These are phyloP conservation scores for Pyrgus malvae DNA, from an alignment of 2,888 invertebrate genomes.

Conservation along the genomic window DNA sequence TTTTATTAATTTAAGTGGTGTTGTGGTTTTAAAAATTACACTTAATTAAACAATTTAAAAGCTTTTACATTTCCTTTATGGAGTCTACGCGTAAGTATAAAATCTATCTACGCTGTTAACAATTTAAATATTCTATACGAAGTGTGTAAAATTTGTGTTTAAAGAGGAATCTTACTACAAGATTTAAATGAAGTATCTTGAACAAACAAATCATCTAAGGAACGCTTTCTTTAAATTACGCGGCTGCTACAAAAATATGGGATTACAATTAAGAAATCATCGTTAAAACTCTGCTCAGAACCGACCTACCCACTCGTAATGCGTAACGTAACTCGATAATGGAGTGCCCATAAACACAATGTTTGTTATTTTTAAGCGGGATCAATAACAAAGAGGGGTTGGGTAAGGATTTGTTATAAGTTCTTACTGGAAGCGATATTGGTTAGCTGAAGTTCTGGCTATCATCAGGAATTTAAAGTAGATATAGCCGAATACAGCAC, in stretches of 20 bases:
- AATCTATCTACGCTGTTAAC: too few relatives aligned
- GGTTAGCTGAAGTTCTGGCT: background rate
- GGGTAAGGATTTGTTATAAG: conserved; percentile 23
- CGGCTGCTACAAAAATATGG: conserved; percentile 3
- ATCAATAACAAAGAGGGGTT: conserved; percentile 60
- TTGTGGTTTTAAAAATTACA: background rate
- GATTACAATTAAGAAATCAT: conserved; percentile 21
- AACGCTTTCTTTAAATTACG: background rate
- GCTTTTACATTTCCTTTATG: too few relatives aligned
- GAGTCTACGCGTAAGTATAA: too few relatives aligned
- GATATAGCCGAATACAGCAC: too few relatives aligned
- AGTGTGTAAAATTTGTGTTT: too few relatives aligned
- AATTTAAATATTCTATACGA: too few relatives aligned
- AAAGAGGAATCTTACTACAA: background rate
- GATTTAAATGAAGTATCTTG: background rate
- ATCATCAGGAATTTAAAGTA: background rate
- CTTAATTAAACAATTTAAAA: background rate
- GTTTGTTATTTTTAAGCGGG: conserved; percentile 69
- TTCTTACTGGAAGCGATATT: conserved; percentile 37
- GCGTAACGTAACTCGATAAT: conserved; percentile 56
- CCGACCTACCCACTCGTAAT: conserved; percentile 29
- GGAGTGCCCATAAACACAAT: conserved; percentile 51
- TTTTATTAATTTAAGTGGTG: too few relatives aligned
- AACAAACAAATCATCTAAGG: background rate
- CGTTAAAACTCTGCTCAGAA: conserved; percentile 11